These are phyloP conservation scores for Chrysolina americana DNA, from an alignment of 2,888 invertebrate species.

Conservation along the genomic window DNA sequence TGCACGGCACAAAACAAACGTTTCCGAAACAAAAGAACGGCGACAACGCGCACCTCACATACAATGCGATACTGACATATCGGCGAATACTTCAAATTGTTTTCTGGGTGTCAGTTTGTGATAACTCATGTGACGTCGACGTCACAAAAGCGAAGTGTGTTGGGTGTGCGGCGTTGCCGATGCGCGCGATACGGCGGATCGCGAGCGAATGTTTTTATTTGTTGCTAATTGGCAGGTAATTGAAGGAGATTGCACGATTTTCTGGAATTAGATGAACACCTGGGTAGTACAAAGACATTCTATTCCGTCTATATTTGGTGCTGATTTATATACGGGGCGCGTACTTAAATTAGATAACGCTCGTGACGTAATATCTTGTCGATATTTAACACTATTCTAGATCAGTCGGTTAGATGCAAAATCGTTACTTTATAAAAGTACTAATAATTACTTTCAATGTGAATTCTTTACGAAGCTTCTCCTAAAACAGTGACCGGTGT, in stretches of 20 bases:
- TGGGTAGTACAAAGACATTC: conserved; percentile 36
- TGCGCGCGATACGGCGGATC: conserved; percentile 6
- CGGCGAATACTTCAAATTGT: conserved; percentile 67
- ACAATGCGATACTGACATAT: conserved; percentile 64
- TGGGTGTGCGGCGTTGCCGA: conserved; percentile 34
- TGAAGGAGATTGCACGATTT: conserved; percentile 2
- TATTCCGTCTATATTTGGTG: conserved; percentile 36
- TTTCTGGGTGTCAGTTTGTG: conserved; percentile 61
- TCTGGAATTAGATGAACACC: conserved; percentile 32
- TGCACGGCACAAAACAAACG: conserved; percentile 37
- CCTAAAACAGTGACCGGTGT: too few relatives aligned
- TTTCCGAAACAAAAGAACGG: conserved; percentile 34
- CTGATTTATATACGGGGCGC: conserved; percentile 13
- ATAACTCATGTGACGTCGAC: conserved; percentile 68
- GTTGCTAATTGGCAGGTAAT: not conserved
- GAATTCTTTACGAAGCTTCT: too few relatives aligned
- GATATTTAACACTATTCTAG: not conserved
- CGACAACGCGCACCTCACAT: conserved; percentile 37
- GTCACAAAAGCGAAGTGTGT: conserved; percentile 57
- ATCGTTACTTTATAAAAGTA: too few relatives aligned
- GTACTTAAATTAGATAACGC: not conserved
- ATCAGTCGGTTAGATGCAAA: too few relatives aligned
- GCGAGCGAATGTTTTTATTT: conserved; percentile 15
- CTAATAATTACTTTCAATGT: too few relatives aligned
- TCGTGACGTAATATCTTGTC: not conserved